Conservation (phyloP, 2,797 vertebrate species). For the Hydrophis major region DNA sequence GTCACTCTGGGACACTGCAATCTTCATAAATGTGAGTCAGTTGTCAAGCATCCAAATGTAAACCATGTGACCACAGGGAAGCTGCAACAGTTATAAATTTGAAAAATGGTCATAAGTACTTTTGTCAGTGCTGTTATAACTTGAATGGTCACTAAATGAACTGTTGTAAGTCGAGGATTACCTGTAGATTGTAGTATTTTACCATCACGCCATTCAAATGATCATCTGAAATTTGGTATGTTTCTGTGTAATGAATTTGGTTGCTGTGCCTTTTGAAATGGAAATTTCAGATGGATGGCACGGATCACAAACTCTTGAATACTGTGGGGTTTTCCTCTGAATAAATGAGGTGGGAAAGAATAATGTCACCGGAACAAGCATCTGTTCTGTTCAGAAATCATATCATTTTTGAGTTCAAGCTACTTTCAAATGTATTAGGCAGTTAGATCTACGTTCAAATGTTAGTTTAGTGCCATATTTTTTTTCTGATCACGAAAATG, state of each 20-base stretch:
- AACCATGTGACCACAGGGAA: background rate
- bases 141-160: background rate
- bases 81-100: background rate
- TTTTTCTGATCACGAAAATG: background rate
- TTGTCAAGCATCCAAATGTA: background rate
- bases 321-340: background rate
- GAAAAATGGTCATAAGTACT: background rate
- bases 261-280: background rate
- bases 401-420: background rate
- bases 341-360: background rate
- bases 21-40: background rate
- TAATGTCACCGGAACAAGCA: background rate
- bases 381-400: background rate
- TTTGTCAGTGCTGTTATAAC: background rate
- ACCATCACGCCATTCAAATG: background rate
- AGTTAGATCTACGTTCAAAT: background rate
- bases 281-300: background rate
- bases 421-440: background rate
- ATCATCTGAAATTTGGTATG: background rate
- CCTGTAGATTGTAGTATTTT: background rate
- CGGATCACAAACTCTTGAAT: background rate
- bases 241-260: background rate
- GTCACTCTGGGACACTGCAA: background rate
- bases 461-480: background rate
- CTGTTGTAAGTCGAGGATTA: background rate